Evolutionary conservation across 2,888 invertebrate species (phyloP).

Genomic region (Lamproptera curius): DNA sequence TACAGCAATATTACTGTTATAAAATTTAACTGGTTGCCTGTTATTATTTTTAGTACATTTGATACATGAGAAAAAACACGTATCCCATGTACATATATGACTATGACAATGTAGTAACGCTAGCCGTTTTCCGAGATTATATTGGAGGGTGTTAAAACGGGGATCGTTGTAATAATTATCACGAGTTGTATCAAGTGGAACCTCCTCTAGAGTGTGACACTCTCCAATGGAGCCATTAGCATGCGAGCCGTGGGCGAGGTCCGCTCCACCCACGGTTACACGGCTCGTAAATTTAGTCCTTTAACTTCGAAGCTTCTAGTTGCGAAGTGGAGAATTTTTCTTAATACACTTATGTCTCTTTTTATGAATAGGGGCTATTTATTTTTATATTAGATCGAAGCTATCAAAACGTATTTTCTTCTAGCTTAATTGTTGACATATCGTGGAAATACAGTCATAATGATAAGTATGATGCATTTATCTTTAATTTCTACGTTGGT

Average conservation of each 20-base stretch:
- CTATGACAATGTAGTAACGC: no score
- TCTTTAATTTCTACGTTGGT: no score
- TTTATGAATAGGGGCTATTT: constrained; percentile 67
- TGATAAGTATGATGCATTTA: no score
- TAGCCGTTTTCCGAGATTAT: no score
- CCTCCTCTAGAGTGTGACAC: constrained; percentile 47
- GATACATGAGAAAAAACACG: neutral
- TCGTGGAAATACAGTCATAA: no score
- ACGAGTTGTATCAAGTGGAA: constrained; percentile 58
- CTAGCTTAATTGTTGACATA: no score
- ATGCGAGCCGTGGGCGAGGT: constrained; percentile 69
- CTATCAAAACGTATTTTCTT: no score
- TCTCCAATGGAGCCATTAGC: constrained; percentile 71
- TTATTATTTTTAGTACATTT: neutral
- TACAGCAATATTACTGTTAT: neutral
- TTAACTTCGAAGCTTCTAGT: constrained; percentile 57
- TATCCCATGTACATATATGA: no score
- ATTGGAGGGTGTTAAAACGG: constrained; percentile 3
- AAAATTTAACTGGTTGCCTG: neutral
- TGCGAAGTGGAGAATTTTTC: constrained; percentile 43
- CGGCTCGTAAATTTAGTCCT: constrained; percentile 74
- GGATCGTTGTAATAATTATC: constrained; percentile 20
- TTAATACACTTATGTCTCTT: constrained; percentile 70
- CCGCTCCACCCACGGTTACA: constrained; percentile 66
- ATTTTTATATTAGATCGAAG: constrained; percentile 66